Base-by-base conservation (phyloP, 2,797 vertebrate species). In the Arctocebus calabarensis region DNA sequence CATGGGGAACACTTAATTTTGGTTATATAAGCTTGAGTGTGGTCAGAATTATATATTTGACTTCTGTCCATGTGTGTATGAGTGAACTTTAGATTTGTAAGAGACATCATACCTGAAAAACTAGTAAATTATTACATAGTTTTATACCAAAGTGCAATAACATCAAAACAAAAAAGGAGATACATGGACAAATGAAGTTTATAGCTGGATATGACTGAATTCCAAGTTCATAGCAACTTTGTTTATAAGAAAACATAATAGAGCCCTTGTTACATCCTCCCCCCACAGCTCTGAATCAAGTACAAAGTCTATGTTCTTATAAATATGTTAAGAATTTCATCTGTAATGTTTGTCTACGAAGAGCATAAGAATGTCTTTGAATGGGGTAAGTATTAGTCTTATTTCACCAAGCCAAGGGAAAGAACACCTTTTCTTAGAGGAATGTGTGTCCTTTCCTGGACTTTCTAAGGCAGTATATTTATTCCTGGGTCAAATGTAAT, bases 271-370 rank as follows among this genome's bases (percentile, higher is more conserved):
- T 98, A 97, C 78, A 75, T 48, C 78, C 64, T 91, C 25, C 34
- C 45, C 23, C 55, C 2, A 2, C 45, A 40, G 86, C 64, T 34
- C 3, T 34, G 77, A 73, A 45, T 96, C 82, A 93, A 97, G 94
- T 83, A 97, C 88, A 98, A 97, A 98, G 97, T 94, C 92, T 97
- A 77, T 97, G 96, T 97, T 96, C 97, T 98, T 97, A 97, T 98
- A 98, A 98, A 98, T 98, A 98, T 59, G 97, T 97, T 97, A 98
- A 98, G 98, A 98, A 98, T 98, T 98, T 97, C 98, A 96, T 98
- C 97, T 96, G 97, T 98, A 98, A 96, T 98, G 97, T 98, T 98
- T 98, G 97, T 97, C 93, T 97, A 97, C 95, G 94, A 97, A 97
- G 95, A 97, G 96, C 97, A 98, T 98, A 98, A 98, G 98, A 97